phyloP scores from a whole-genome alignment of 1,140 invertebrate genomes.

The Aplysia californica region DNA sequence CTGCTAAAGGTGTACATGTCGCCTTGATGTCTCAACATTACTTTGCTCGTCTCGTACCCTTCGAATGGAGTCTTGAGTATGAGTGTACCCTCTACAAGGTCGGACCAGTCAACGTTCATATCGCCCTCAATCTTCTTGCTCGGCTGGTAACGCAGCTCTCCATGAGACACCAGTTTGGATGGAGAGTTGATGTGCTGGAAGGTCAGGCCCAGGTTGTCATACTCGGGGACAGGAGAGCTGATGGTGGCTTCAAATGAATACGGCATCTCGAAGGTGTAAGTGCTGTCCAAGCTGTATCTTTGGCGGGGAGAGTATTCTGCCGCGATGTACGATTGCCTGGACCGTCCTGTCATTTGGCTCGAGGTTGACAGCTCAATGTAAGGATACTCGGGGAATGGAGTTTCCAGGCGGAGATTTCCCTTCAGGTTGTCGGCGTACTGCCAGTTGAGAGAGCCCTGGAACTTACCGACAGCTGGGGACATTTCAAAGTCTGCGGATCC shows the following conservation, averaged over 20 bases:
- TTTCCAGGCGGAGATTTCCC: conserved; percentile 22
- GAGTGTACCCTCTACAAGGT: conserved; percentile 18
- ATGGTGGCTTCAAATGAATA: conserved; percentile 12
- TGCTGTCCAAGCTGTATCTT: not conserved
- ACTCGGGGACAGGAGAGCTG: not conserved
- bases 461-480: not conserved
- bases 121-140: conserved; percentile 6
- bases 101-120: conserved; percentile 14
- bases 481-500: conserved; percentile 1
- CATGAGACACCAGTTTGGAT: not conserved
- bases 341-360: not conserved
- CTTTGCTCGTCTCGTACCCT: conserved; percentile 14
- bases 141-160: conserved; percentile 15
- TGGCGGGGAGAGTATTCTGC: conserved; percentile 18
- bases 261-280: conserved; percentile 17
- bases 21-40: conserved; percentile 13
- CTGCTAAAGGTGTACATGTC: conserved; percentile 13
- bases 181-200: conserved; percentile 9
- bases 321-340: conserved; percentile 11
- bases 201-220: conserved; percentile 6
- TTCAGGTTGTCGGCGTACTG: conserved; percentile 2
- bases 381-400: conserved; percentile 1
- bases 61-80: conserved; percentile 20
- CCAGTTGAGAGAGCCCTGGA: not conserved
- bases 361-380: not conserved